Evolutionary conservation across 2,888 invertebrate genomes (phyloP), one percentile per base, ranked within the genome.

Genomic region (Mythimna pallens): DNA sequence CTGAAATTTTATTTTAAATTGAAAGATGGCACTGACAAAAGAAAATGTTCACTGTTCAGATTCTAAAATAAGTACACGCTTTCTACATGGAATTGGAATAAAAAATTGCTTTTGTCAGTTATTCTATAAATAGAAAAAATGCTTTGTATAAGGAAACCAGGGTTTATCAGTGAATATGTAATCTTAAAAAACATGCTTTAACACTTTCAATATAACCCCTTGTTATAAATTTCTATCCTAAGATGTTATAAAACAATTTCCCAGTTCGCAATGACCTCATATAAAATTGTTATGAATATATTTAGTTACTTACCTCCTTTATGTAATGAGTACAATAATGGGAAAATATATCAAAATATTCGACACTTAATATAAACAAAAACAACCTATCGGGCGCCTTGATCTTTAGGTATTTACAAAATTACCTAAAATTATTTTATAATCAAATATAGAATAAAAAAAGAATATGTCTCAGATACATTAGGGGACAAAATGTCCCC

Each of bases 341-440:
- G 86, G 88, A 88, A 90, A 88, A 86, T 87, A 91, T 88, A 89
- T 84, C 84, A 88, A 90, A 88, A 86, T 87, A 91, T 88, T 89
- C 84, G 85, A 88, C 89, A 89, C 89, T 89, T 89, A 92, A 77
- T 88, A 87, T 87, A 90, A 91, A 90, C 86, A 86, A 90, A 89
- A 90, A 90, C 78, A 78, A 83, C 83, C 79, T 83, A 81, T 86
- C 81, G 86, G 91, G 91, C 90, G 91, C 90, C 90, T 92, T 91
- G 90, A 90, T 92, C 86, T 91, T 91, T 92, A 94, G 93, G 93
- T 94, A 93, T 93, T 91, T 93, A 93, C 92, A 93, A 79, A 87
- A 89, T 92, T 90, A 93, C 92, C 94, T 92, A 93, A 92, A 90
- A 89, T 85, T 88, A 89, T 86, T 85, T 79, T 58, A 80, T 66